Evolutionary conservation across 30 jellyfish, hydroid and myxozoan species (phyloP).

Genomic region (Catostylus mosaicus): DNA sequence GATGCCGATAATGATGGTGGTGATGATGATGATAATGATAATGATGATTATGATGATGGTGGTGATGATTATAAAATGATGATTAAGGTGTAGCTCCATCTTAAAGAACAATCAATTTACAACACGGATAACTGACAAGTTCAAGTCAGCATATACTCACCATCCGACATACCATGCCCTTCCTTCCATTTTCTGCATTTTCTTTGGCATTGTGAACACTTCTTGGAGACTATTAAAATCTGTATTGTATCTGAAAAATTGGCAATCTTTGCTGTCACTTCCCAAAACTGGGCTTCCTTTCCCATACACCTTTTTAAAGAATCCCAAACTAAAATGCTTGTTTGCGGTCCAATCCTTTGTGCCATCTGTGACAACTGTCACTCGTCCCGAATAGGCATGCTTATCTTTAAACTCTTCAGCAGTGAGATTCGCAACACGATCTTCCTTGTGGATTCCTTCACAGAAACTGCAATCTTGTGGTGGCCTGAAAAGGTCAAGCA

Average conservation of each 20-base stretch:
- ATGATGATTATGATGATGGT: too few relatives aligned
- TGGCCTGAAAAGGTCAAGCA: slow-evolving; percentile 85
- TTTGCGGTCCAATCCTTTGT: slow-evolving; percentile 88
- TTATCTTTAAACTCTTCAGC: slow-evolving; percentile 78
- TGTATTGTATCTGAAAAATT: slow-evolving; percentile 88
- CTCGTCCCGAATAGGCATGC: slow-evolving; percentile 86
- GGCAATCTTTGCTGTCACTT: slow-evolving; percentile 80
- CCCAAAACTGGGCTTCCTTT: slow-evolving; percentile 83
- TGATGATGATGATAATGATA: too few relatives aligned
- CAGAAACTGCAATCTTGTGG: slow-evolving; percentile 89
- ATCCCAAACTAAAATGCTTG: slow-evolving; percentile 67
- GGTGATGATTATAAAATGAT: neutral
- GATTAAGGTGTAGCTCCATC: neutral
- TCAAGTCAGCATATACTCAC: slow-evolving; percentile 43
- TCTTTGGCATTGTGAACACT: slow-evolving; percentile 86
- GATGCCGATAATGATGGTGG: too few relatives aligned
- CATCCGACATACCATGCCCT: slow-evolving; percentile 95
- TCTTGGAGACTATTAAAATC: slow-evolving; percentile 68
- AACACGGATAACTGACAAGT: neutral
- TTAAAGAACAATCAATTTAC: neutral
- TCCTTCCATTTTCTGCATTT: slow-evolving; percentile 83
- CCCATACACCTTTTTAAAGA: slow-evolving; percentile 72
- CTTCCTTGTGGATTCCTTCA: slow-evolving; percentile 67
- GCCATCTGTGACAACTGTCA: slow-evolving; percentile 88
- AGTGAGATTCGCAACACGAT: slow-evolving; percentile 75